phyloP scores from a whole-genome alignment of 2,113 vertebrate species.

The cattle (Bos taurus) region DNA sequence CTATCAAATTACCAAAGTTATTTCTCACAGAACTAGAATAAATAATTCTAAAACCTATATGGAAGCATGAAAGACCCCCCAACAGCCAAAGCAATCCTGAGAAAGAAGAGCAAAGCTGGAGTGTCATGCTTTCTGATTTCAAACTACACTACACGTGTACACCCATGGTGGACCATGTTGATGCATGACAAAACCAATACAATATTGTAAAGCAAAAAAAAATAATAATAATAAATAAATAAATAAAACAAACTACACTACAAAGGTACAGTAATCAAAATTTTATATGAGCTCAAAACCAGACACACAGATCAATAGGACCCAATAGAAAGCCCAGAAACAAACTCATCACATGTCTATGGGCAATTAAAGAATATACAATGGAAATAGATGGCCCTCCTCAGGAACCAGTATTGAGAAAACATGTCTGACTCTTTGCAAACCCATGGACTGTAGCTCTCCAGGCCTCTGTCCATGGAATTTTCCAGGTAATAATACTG shows the following conservation, averaged over 20 bases:
- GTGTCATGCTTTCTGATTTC: not conserved
- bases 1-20: not conserved
- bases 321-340: not conserved
- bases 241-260: not conserved
- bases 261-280: not conserved
- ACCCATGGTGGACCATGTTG: no score
- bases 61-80: not conserved
- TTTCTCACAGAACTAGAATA: not conserved
- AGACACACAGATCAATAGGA: not conserved
- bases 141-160: not conserved
- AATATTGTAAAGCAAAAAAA: no score
- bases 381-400: not conserved
- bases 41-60: not conserved
- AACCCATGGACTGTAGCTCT: not conserved
- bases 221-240: no score
- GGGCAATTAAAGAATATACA: not conserved
- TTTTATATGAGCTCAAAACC: not conserved
- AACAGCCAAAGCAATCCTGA: not conserved
- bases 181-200: no score
- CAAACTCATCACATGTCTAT: not conserved
- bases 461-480: not conserved
- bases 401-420: not conserved
- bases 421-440: not conserved
- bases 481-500: not conserved
- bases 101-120: not conserved